These are phyloP conservation scores for Triplophysa dalaica DNA, from an alignment of 2,113 vertebrate genomes.

Conservation along the genomic window DNA sequence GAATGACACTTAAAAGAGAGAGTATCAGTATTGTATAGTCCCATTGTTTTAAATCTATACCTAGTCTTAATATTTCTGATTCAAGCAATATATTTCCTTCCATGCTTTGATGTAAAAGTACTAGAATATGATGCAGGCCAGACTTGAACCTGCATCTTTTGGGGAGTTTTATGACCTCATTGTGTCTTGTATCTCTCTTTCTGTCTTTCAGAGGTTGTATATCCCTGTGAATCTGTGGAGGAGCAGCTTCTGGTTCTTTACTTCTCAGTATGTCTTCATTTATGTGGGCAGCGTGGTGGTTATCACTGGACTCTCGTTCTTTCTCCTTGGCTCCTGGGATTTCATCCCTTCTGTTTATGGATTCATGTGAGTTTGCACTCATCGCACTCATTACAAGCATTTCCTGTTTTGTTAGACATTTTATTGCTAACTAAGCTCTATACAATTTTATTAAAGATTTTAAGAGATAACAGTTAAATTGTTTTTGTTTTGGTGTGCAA, in stretches of 20 bases:
- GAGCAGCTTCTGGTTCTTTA: slow-evolving; percentile 87
- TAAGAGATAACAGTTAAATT: background rate
- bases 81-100: too few relatives aligned
- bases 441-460: background rate
- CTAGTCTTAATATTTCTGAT: background rate
- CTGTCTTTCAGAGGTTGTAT: slow-evolving; percentile 80
- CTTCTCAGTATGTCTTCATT: slow-evolving; percentile 84
- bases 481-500: background rate
- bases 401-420: background rate
- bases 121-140: background rate
- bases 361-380: slow-evolving; percentile 86
- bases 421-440: background rate
- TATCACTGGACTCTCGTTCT: slow-evolving; percentile 90
- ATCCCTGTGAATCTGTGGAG: slow-evolving; percentile 84
- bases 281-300: slow-evolving; percentile 89
- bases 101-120: background rate
- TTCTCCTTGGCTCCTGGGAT: slow-evolving; percentile 96
- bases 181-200: slow-evolving; percentile 1
- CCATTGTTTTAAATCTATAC: too few relatives aligned
- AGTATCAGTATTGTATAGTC: too few relatives aligned
- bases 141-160: background rate
- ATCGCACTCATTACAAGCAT: background rate
- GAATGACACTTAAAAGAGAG: too few relatives aligned
- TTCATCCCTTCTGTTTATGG: slow-evolving; percentile 94
- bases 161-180: background rate